A percentile compares a stretch with the other conserved stretches of the same genome.
Conservation (phyloP, 2,888 invertebrate species). For the Marronus borbonicus region DNA sequence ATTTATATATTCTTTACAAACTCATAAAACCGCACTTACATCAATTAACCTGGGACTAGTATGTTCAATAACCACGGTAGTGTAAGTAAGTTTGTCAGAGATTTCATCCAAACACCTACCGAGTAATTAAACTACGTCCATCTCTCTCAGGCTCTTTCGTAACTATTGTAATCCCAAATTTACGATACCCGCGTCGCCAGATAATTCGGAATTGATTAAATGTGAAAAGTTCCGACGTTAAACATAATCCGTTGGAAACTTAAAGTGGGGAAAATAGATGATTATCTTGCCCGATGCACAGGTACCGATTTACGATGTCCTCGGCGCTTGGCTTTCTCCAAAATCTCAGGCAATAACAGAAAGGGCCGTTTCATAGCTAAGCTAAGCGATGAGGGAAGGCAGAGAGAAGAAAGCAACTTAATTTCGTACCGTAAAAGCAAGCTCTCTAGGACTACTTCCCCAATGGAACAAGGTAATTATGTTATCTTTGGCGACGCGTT, state of each 20-base stretch:
- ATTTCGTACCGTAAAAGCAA: constrained; percentile 57
- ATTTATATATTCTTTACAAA: no score
- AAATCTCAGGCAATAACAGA: constrained; percentile 39
- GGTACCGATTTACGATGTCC: constrained; percentile 59
- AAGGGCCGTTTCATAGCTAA: constrained; percentile 41
- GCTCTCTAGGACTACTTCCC: constrained; percentile 58
- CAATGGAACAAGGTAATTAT: constrained; percentile 64
- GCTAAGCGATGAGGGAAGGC: constrained; percentile 52
- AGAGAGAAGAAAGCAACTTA: constrained; percentile 62
- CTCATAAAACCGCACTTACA: neutral
- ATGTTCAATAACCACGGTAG: constrained; percentile 3
- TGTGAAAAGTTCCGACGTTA: constrained; percentile 49
- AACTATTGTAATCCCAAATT: constrained; percentile 44
- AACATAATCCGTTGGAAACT: constrained; percentile 58
- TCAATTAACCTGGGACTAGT: neutral
- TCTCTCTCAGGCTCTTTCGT: neutral
- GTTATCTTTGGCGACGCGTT: constrained; percentile 64
- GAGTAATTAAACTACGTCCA: constrained; percentile 21
- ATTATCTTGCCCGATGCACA: constrained; percentile 59
- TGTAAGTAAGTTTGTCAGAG: constrained; percentile 24
- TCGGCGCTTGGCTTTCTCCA: constrained; percentile 29
- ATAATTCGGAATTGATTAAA: constrained; percentile 50
- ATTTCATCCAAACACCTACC: constrained; percentile 15
- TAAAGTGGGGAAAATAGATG: constrained; percentile 59
- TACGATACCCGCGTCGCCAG: constrained; percentile 41